Evolutionary conservation across 2,888 invertebrate genomes (phyloP).

Genomic region (Prionchulus punctatus): DNA sequence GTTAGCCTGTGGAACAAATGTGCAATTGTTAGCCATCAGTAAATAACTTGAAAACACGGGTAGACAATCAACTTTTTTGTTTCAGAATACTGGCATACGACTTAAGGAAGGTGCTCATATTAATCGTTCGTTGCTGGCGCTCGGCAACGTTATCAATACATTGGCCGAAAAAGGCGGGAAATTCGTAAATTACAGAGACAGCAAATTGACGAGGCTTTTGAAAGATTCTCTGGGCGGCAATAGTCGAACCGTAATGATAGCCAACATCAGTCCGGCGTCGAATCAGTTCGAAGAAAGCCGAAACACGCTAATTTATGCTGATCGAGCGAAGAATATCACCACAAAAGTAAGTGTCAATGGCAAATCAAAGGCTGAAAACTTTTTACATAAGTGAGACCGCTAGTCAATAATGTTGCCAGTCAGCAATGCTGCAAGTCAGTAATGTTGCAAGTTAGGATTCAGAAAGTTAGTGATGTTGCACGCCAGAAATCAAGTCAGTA

Average conservation of each 20-base stretch:
- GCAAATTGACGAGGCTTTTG: slow-evolving; percentile 73
- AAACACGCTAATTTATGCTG: slow-evolving; percentile 82
- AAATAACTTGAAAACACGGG: no score
- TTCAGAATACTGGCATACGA: slow-evolving; percentile 38
- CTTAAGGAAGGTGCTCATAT: slow-evolving; percentile 85
- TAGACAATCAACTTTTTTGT: no score
- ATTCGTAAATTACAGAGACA: slow-evolving; percentile 88
- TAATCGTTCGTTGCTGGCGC: slow-evolving; percentile 65
- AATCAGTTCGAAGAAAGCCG: slow-evolving; percentile 72
- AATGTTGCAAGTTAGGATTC: no score
- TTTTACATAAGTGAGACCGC: not conserved
- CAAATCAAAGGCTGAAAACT: not conserved
- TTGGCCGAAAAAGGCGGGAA: slow-evolving; percentile 39
- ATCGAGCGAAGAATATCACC: slow-evolving; percentile 80
- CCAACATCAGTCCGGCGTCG: slow-evolving; percentile 71
- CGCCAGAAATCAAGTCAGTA: no score
- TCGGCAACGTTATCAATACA: slow-evolving; percentile 91
- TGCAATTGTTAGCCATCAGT: no score
- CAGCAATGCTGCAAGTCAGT: no score
- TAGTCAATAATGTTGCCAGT: no score
- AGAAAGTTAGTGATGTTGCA: no score
- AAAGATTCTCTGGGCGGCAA: slow-evolving; percentile 50
- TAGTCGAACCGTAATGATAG: slow-evolving; percentile 90
- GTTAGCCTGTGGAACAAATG: no score
- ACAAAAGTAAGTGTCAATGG: slow-evolving; percentile 63